These are phyloP conservation scores for Heliangelus exortis DNA, from an alignment of 2,797 vertebrate genomes.

Conservation along the genomic window DNA sequence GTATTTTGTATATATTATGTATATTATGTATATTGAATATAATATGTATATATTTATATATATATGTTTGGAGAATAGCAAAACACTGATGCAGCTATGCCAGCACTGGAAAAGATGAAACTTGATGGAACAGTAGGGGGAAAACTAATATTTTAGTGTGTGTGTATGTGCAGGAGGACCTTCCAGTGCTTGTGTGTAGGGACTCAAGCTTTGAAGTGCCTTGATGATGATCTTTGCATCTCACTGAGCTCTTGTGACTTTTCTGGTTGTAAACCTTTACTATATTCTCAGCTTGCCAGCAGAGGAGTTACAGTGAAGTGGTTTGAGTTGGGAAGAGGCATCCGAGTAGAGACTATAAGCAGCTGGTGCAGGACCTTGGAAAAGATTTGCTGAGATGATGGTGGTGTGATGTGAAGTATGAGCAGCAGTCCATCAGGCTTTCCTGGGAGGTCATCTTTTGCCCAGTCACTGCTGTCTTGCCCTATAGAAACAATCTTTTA, in stretches of 20 bases:
- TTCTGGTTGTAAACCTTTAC: not conserved
- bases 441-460: not conserved
- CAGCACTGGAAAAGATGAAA: not conserved
- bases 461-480: not conserved
- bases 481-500: not conserved
- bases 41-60: too few species aligned
- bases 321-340: not conserved
- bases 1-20: too few species aligned
- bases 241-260: not conserved
- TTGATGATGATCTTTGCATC: not conserved
- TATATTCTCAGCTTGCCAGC: not conserved
- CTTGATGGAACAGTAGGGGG: not conserved
- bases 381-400: accelerated
- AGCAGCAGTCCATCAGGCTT: not conserved
- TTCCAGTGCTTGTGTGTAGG: accelerated
- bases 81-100: not conserved
- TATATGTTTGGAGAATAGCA: not conserved
- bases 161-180: not conserved
- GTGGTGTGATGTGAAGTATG: not conserved
- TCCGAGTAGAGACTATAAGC: accelerated
- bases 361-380: not conserved
- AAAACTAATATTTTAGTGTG: not conserved
- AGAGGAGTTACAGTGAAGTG: not conserved
- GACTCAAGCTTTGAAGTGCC: not conserved
- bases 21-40: too few species aligned